Evolutionary conservation across 2,888 invertebrate genomes (phyloP), one percentile per base, ranked within the genome.

Genomic region (Andricus curvator): DNA sequence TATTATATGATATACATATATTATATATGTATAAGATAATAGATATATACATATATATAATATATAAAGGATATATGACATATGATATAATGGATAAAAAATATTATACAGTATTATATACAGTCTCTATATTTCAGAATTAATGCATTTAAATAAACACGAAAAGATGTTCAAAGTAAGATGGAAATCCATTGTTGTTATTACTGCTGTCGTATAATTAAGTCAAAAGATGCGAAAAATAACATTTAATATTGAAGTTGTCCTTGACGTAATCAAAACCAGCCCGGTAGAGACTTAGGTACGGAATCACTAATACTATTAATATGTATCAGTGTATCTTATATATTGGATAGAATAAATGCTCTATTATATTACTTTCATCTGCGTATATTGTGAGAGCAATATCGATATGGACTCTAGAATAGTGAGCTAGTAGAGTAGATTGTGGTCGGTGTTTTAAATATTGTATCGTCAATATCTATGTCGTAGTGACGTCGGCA

Each of bases 231-330:
- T 81, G 64, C 44, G 48, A 78, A 85, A 85, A 85, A 84, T 81
- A 83, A 82, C 84, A 84, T 84, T 82, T 83, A 77, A 79, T 81
- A 86, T 83, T 86, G 88, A 90, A 88, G 90, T 89, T 88, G 89
- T 89, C 90, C 90, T 91, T 91, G 90, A 91, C 86, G 89, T 91
- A 90, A 89, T 92, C 90, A 92, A 92, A 91, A 91, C 91, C 92
- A 92, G 91, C 92, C 92, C 92, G 89, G 90, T 92, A 92, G 91
- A 91, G 86, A 90, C 84, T 91, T 92, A 92, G 92, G 92, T 92
- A 92, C 91, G 92, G 86, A 92, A 90, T 90, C 88, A 91, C 88
- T 89, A 92, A 92, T 91, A 91, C 89, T 90, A 89, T 90, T 91
- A 90, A 91, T 90, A 90, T 90, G 89, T 92, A 91, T 92, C 91